phyloP scores from a whole-genome alignment of 1,140 invertebrate genomes.

The Dinothrombium tinctorium region DNA sequence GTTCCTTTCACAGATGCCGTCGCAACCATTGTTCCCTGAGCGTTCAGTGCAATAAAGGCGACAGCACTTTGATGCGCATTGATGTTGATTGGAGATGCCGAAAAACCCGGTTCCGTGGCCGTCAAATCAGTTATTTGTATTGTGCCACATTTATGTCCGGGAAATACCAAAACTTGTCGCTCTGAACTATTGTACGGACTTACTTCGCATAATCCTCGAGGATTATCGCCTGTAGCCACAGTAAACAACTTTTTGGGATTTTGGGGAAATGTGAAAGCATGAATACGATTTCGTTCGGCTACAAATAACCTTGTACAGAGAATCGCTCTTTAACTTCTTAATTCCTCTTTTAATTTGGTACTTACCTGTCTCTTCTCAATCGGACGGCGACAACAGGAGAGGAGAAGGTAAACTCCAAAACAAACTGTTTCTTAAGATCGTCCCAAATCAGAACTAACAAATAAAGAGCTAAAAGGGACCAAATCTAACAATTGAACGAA shows the following conservation, averaged over 20 bases:
- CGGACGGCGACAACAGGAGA: conserved; percentile 67
- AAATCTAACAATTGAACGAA: conserved; percentile 11
- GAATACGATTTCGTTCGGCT: conserved; percentile 47
- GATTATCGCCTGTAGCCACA: conserved; percentile 50
- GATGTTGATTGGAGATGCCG: conserved; percentile 46
- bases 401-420: conserved; percentile 80
- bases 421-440: conserved; percentile 74
- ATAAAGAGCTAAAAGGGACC: conserved; percentile 5
- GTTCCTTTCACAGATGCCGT: conserved; percentile 59
- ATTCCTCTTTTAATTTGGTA: no score
- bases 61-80: conserved; percentile 56
- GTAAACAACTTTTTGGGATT: conserved; percentile 38
- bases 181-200: conserved; percentile 41
- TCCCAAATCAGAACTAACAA: conserved; percentile 57
- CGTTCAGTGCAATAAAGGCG: conserved; percentile 57
- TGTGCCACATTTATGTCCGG: conserved; percentile 46
- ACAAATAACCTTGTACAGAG: conserved; percentile 49
- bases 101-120: conserved; percentile 38
- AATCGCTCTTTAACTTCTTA: no score
- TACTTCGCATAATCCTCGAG: conserved; percentile 49
- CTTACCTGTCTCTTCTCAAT: conserved; percentile 55
- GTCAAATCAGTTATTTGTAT: conserved; percentile 31
- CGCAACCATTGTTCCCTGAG: conserved; percentile 50
- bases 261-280: conserved; percentile 53
- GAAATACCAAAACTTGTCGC: conserved; percentile 48